These are phyloP conservation scores for Mus spicilegus DNA, from an alignment of 2,113 vertebrate genomes.

Conservation along the genomic window DNA sequence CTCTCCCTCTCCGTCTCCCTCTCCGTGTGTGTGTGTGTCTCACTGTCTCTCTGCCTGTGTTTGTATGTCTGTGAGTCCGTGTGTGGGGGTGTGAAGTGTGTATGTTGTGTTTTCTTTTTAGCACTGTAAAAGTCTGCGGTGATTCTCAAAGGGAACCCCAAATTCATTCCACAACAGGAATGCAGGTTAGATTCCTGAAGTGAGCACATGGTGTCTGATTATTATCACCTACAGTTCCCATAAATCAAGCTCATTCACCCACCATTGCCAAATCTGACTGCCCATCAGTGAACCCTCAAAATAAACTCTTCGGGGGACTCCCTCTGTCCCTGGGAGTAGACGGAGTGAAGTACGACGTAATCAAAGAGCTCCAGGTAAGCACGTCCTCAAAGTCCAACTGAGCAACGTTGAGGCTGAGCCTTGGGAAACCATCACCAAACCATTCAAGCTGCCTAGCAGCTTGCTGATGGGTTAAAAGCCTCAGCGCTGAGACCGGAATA, in stretches of 20 bases:
- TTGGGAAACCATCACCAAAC: conserved; percentile 3
- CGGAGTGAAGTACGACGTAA: background rate
- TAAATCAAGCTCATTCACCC: background rate
- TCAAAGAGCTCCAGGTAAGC: background rate
- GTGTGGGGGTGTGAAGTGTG: too few species aligned
- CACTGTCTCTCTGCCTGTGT: too few species aligned
- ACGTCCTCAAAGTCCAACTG: conserved; percentile 31
- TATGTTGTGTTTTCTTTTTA: background rate
- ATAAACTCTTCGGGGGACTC: background rate
- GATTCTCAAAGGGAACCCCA: conserved; percentile 16
- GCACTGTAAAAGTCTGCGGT: background rate
- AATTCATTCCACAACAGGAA: background rate
- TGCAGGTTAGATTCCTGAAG: background rate
- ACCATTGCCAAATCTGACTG: background rate
- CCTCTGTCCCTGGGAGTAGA: background rate
- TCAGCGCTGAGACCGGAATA: background rate
- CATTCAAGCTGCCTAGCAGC: background rate
- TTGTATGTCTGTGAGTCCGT: background rate
- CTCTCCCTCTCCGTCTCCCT: too few species aligned
- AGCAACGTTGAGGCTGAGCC: conserved; percentile 39
- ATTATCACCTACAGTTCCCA: background rate
- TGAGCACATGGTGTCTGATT: background rate
- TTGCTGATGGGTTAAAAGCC: background rate
- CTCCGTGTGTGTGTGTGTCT: too few species aligned
- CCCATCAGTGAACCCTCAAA: background rate